Percentiles rank a stretch among this genome's conserved stretches.
These are phyloP conservation scores for Brachypteracias leptosomus DNA, from an alignment of 2,113 vertebrate species.

Conservation along the genomic window DNA sequence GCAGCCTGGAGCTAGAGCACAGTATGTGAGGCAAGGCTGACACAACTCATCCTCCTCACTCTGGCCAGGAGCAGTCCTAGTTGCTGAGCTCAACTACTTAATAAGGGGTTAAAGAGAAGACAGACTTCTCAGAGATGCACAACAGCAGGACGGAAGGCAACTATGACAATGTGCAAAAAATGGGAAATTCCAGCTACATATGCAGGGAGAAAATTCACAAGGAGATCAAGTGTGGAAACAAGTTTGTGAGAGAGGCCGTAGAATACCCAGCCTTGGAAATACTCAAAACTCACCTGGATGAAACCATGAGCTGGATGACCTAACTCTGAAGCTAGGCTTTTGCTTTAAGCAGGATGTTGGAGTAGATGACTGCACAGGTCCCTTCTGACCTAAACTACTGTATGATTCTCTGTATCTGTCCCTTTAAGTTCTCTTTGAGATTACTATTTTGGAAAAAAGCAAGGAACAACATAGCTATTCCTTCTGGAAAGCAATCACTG, in stretches of 20 bases:
- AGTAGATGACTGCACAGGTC: no score
- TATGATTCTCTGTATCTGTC: neutral
- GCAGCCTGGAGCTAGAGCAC: neutral
- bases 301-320: neutral
- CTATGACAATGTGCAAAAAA: neutral
- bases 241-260: neutral
- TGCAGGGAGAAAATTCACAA: neutral
- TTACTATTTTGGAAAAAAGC: neutral
- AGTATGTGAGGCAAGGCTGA: accelerated
- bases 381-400: neutral
- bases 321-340: neutral
- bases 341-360: neutral
- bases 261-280: neutral
- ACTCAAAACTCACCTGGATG: neutral
- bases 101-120: neutral
- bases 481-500: neutral
- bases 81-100: neutral
- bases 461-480: neutral
- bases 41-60: neutral
- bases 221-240: neutral
- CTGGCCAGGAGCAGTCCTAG: neutral
- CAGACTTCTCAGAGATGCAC: neutral
- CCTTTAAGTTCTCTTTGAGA: neutral
- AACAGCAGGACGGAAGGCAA: neutral
- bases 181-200: neutral